Evolutionary conservation across 2,113 vertebrate species (phyloP).

Genomic region (Cyanistes caeruleus): DNA sequence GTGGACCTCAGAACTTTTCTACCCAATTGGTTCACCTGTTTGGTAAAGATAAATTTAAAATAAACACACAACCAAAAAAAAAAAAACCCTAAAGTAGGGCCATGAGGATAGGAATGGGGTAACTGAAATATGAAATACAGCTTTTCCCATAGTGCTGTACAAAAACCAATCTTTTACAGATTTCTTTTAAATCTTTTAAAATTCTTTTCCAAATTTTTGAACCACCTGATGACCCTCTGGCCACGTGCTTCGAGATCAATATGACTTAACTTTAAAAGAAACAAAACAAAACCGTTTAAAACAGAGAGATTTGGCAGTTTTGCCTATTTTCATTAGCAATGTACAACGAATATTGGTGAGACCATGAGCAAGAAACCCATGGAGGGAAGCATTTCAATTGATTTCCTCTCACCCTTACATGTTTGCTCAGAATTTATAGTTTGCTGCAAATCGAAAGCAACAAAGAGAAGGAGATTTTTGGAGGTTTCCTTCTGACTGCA

Average conservation of each 20-base stretch:
- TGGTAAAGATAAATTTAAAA: background rate
- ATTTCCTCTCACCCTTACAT: slow-evolving; percentile 32
- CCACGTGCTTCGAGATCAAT: background rate
- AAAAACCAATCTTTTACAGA: background rate
- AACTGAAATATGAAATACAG: background rate
- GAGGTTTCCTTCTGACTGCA: background rate
- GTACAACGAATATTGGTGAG: slow-evolving; percentile 4
- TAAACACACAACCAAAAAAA: background rate
- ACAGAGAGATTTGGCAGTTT: background rate
- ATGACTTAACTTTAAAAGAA: background rate
- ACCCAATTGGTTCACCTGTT: background rate
- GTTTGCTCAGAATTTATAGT: slow-evolving; percentile 29
- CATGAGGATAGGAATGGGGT: background rate
- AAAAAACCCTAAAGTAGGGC: background rate
- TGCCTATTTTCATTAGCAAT: background rate
- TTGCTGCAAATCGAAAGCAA: slow-evolving; percentile 46
- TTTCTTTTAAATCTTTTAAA: too few species aligned
- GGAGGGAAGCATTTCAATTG: slow-evolving; percentile 40
- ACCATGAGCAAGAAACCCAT: background rate
- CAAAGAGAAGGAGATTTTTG: background rate
- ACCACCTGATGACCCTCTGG: slow-evolving; percentile 1
- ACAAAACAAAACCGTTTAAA: background rate
- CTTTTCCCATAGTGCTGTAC: background rate
- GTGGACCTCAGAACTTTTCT: background rate
- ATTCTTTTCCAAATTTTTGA: slow-evolving; percentile 20